These are phyloP conservation scores for Myodes glareolus DNA, from an alignment of 2,113 vertebrate species.

Conservation along the genomic window DNA sequence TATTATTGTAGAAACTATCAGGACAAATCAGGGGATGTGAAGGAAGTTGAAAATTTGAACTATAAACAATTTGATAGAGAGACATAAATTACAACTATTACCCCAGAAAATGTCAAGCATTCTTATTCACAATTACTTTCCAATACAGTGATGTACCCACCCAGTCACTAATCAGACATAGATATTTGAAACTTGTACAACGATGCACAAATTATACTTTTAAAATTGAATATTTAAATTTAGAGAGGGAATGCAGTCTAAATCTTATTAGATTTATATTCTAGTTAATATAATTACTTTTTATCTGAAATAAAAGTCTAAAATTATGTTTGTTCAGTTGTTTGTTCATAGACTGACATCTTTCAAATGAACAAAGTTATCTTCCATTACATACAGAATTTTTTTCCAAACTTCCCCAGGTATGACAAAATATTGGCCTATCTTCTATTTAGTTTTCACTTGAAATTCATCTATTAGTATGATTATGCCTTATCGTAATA, in stretches of 20 bases:
- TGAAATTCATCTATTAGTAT: conserved; percentile 15
- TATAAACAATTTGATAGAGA: neutral
- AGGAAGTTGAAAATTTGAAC: neutral
- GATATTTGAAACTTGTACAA: neutral
- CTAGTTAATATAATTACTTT: neutral
- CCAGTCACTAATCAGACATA: neutral
- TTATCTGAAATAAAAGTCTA: conserved; percentile 48
- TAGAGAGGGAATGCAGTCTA: neutral
- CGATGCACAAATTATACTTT: neutral
- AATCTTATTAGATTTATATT: conserved; percentile 10
- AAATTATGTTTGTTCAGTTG: neutral
- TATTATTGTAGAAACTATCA: neutral
- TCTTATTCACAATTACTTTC: conserved; percentile 6
- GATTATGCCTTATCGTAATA: conserved; percentile 1
- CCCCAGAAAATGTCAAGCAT: conserved; percentile 17
- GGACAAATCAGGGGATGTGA: neutral
- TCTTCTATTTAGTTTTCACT: conserved; percentile 21
- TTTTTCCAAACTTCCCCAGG: neutral
- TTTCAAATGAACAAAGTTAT: neutral
- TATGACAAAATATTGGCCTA: neutral
- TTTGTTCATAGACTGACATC: neutral
- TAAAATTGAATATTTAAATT: conserved; percentile 27
- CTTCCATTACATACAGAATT: conserved; percentile 11
- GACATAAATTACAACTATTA: neutral
- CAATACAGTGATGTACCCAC: neutral